Evolutionary conservation across 2,888 invertebrate species (phyloP).

Genomic region (Thecophora atra): DNA sequence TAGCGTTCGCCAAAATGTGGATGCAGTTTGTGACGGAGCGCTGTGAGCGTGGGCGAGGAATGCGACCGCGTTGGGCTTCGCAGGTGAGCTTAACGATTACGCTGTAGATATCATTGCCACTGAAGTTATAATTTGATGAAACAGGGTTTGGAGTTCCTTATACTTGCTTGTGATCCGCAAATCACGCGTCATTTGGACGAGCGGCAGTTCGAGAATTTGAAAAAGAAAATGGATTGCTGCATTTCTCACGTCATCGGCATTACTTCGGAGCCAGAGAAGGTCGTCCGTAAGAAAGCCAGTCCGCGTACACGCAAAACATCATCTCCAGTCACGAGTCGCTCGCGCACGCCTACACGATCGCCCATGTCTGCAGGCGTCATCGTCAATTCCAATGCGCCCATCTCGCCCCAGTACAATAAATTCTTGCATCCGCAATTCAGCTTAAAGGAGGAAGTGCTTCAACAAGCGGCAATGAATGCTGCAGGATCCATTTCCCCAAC

Average conservation of each 20-base stretch:
- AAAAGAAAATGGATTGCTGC: conserved; percentile 82
- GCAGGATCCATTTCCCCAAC: conserved; percentile 39
- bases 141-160: conserved; percentile 85
- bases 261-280: conserved; percentile 67
- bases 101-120: neutral
- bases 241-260: conserved; percentile 87
- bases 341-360: conserved; percentile 66
- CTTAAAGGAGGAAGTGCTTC: conserved; percentile 62
- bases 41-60: conserved; percentile 84
- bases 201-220: conserved; percentile 81
- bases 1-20: conserved; percentile 83
- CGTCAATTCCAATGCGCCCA: conserved; percentile 51
- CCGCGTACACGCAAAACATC: conserved; percentile 65
- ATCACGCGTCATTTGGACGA: conserved; percentile 81
- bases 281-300: conserved; percentile 63
- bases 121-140: neutral
- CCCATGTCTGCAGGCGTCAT: conserved; percentile 65
- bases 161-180: conserved; percentile 84
- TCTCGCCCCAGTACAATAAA: conserved; percentile 60
- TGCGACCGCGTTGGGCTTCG: conserved; percentile 86
- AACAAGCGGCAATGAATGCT: conserved; percentile 46
- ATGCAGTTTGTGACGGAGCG: conserved; percentile 87
- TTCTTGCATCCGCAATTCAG: conserved; percentile 64
- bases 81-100: conserved; percentile 54
- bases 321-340: conserved; percentile 62